Evolutionary conservation across 2,113 vertebrate genomes (phyloP), one percentile per base, ranked within the genome.

Genomic region (Spilogale gracilis): DNA sequence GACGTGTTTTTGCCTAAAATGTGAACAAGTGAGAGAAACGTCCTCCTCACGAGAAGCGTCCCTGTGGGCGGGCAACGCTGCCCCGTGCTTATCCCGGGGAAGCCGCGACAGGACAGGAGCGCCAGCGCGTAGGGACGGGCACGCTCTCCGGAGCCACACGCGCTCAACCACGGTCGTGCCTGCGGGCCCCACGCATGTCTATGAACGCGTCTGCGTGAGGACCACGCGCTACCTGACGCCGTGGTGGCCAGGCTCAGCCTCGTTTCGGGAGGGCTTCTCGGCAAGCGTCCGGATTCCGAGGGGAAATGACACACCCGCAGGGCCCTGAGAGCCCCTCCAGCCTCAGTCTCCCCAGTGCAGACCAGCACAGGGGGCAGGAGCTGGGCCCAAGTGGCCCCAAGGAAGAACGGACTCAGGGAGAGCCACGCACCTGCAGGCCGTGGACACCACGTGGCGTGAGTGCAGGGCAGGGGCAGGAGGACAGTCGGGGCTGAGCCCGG

Each of bases 51-150:
- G 9, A 56, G 52, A 16, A 54, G 9, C 11, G 5, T 7, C 80
- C 20, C 18, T 0, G 30, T 9, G 30, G 17, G 9, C 0, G n/a
- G 1, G 54, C 38, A 74, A 38, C 5, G 52, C 1, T 9, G n/a
- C 67, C 65, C 67, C 1, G 67, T 11, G 10, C 6, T 38, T 54
- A 10, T 13, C 32, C 18, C 43, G 58, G 12, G 65, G 82, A 25
- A 4, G 7, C 54, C 3, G 1, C 38, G 25, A 23, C 5, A 48
- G 21, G 17, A 45, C 10, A 11, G 12, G 6, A 16, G 18, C 27
- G 69, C 56, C 9, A 0, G 4, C 63, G 88, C 27, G 2, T 1
- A 14, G 23, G 74, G 45, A 9, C 12, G 52, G 52, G 52, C 11
- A 12, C 11, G 23, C 21, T n/a, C 20, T 18, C 58, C 14, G 20